Conservation (phyloP, 2,888 invertebrate species). For the Caenorhabditis becei region DNA sequence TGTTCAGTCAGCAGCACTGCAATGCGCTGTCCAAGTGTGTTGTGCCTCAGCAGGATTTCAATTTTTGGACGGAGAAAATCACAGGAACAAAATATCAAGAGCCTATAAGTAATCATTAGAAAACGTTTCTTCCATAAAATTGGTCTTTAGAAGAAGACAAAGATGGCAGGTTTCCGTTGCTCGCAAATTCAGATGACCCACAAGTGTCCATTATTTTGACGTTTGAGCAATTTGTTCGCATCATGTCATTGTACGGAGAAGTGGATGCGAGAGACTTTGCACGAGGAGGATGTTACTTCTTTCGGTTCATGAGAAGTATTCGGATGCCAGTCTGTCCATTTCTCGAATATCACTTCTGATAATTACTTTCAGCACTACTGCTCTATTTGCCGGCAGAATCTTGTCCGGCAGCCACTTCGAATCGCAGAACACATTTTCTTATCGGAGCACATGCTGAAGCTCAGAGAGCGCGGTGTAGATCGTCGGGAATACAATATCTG, state of each 20-base stretch:
- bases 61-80: background rate
- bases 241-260: background rate
- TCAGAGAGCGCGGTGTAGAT: background rate
- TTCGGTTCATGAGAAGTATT: background rate
- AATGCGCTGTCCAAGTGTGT: background rate
- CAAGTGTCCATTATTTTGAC: background rate
- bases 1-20: conserved; percentile 7
- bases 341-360: too few species aligned
- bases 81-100: background rate
- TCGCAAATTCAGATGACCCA: background rate
- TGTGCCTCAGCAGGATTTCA: background rate
- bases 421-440: background rate
- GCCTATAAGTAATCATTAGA: background rate
- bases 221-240: background rate
- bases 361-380: background rate
- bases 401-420: background rate
- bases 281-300: background rate
- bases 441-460: background rate
- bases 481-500: background rate
- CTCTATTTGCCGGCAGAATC: background rate
- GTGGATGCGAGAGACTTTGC: background rate
- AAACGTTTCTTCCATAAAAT: too few species aligned
- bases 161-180: background rate
- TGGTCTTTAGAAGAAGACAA: too few species aligned
- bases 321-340: background rate